Evolutionary conservation across 2,888 invertebrate species (phyloP).

Genomic region (Lissonota sp.): DNA sequence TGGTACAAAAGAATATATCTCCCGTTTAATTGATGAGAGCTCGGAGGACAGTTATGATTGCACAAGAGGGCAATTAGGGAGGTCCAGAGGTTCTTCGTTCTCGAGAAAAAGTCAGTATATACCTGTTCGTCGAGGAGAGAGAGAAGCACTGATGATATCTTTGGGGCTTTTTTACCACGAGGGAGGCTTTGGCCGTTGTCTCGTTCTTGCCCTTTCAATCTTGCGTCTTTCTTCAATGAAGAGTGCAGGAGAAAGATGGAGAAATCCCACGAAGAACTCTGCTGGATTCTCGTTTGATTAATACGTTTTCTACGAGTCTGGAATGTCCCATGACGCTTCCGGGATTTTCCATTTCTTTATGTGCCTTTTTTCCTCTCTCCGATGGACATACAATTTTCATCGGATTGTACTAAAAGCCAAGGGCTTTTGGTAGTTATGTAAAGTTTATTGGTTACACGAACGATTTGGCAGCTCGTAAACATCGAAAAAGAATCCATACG

Average conservation of each 20-base stretch:
- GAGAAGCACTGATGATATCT: slow-evolving; percentile 48
- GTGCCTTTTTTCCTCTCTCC: neutral
- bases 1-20: slow-evolving; percentile 36
- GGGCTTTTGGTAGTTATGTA: slow-evolving; percentile 41
- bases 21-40: slow-evolving; percentile 57
- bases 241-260: slow-evolving; percentile 37
- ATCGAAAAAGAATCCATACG: no score
- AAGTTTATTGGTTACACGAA: slow-evolving; percentile 43
- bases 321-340: slow-evolving; percentile 56
- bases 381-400: slow-evolving; percentile 26
- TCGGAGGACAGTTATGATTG: slow-evolving; percentile 62
- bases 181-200: slow-evolving; percentile 38
- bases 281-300: slow-evolving; percentile 54
- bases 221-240: slow-evolving; percentile 34
- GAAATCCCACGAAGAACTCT: slow-evolving; percentile 22
- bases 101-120: slow-evolving; percentile 39
- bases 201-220: slow-evolving; percentile 40
- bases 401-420: slow-evolving; percentile 29
- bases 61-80: slow-evolving; percentile 65
- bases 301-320: slow-evolving; percentile 62
- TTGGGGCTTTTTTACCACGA: slow-evolving; percentile 42
- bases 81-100: slow-evolving; percentile 51
- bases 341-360: slow-evolving; percentile 26
- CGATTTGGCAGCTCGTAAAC: neutral
- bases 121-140: slow-evolving; percentile 10